These are phyloP conservation scores for Pammene fasciana DNA, from an alignment of 2,888 invertebrate species.

Conservation along the genomic window DNA sequence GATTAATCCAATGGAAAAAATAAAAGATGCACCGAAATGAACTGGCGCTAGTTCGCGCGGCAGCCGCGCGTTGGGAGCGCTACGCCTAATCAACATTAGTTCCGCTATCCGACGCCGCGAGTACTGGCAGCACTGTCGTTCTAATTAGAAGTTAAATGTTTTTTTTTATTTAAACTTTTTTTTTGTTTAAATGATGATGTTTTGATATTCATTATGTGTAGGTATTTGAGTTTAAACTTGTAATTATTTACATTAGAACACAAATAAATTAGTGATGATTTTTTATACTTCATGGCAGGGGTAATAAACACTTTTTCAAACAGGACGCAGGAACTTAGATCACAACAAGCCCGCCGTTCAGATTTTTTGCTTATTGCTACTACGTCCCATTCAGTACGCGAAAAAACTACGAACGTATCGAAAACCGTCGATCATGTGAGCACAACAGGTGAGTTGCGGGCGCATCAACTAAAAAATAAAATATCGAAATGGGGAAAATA, in stretches of 20 bases:
- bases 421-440: conserved; percentile 78
- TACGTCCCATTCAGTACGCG: conserved; percentile 39
- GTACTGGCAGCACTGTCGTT: conserved; percentile 62
- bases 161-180: conserved; percentile 2
- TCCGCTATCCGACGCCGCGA: conserved; percentile 74
- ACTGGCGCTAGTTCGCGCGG: conserved; percentile 71
- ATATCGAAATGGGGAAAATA: conserved; percentile 84
- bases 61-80: conserved; percentile 59
- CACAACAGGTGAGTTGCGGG: conserved; percentile 68
- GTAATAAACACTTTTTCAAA: conserved; percentile 5
- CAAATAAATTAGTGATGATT: not conserved
- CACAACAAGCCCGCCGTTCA: not conserved
- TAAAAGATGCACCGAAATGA: conserved; percentile 71
- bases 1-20: conserved; percentile 76
- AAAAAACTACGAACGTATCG: conserved; percentile 56
- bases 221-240: not conserved
- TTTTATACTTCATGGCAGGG: not conserved
- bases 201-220: not conserved
- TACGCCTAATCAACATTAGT: conserved; percentile 62
- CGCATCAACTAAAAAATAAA: conserved; percentile 84
- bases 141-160: conserved; percentile 46
- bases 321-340: conserved; percentile 13
- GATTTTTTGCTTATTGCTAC: conserved; percentile 32
- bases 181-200: not conserved
- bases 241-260: not conserved